Base-by-base conservation (phyloP, 2,888 invertebrate genomes). In the Limnephilus auricula region DNA sequence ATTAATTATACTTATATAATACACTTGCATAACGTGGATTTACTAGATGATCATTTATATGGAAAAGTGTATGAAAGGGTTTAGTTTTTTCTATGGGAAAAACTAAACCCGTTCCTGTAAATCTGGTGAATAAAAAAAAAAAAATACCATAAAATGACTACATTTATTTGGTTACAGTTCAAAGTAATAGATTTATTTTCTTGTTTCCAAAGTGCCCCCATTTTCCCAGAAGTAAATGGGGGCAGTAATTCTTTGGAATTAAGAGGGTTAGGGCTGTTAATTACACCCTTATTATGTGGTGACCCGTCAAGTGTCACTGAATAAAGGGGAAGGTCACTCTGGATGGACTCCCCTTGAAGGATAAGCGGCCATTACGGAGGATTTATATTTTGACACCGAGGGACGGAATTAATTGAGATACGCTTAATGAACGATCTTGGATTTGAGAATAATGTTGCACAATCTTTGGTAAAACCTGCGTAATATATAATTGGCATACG, bases 241-340 rank as follows among this genome's bases (percentile, higher is more conserved):
- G 85, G 40, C 34, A 82, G 34, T 40, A 40, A 88, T 34, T 80
- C 40, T 40, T 18, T 18, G 65, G 31, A 31, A 80, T 90, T 90
- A 91, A 87, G 90, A 91, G 86, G 89, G 50, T 50, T 89, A 79
- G 79, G 90, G 92, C 90, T 90, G 92, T 92, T 92, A 92, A 92
- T 92, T 92, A 90, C 92, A 89, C 92, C 92, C 92, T 91, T 90
- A 92, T 92, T 91, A 90, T 86, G 91, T 91, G 89, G 90, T 86
- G 85, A 91, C 91, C 92, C 90, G 91, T 91, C 92, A 92, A 91
- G 87, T 91, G 91, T 91, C 91, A 91, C 91, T 90, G 82, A 85
- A 79, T 65, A 79, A 87, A 78, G n/a, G 65, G 87, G 87, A 34
- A 65, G 65, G 87, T 87, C 87, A 87, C 25, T 87, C 18, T 50